Evolutionary conservation across 2,888 invertebrate genomes (phyloP).

Genomic region (Trimorus sp.): DNA sequence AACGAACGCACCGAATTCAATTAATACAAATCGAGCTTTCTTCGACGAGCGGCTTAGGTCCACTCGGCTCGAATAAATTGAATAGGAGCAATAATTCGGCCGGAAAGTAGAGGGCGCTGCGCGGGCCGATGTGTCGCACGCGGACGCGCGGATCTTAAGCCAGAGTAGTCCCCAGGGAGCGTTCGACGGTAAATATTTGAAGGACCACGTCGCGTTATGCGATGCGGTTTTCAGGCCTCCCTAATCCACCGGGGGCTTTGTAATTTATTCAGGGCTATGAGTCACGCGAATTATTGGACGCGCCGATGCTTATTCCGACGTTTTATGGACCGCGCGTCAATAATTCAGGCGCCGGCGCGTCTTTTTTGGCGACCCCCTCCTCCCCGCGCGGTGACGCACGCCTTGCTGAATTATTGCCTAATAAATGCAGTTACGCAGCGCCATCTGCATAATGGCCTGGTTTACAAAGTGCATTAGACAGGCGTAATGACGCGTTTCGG

Average conservation of each 20-base stretch:
- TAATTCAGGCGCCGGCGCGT: slow-evolving; percentile 41
- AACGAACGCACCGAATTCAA: too few relatives aligned
- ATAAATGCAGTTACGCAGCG: slow-evolving; percentile 52
- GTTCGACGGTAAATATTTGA: slow-evolving; percentile 77
- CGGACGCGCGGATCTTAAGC: slow-evolving; percentile 27
- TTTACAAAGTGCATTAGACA: slow-evolving; percentile 52
- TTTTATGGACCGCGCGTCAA: slow-evolving; percentile 62
- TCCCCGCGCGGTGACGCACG: slow-evolving; percentile 27
- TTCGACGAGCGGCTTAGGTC: too few relatives aligned
- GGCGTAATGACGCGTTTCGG: slow-evolving; percentile 51
- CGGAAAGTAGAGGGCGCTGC: slow-evolving; percentile 5
- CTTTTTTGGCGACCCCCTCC: slow-evolving; percentile 20
- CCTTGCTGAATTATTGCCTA: slow-evolving; percentile 51
- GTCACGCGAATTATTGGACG: slow-evolving; percentile 62
- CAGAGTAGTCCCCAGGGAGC: slow-evolving; percentile 48
- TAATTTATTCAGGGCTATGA: slow-evolving; percentile 72
- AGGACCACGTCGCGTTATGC: slow-evolving; percentile 69
- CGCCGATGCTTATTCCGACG: slow-evolving; percentile 64
- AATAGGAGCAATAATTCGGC: slow-evolving; percentile 50
- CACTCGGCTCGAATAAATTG: slow-evolving; percentile 9
- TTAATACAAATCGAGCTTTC: too few relatives aligned
- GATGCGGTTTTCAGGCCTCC: slow-evolving; percentile 72
- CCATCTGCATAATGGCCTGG: slow-evolving; percentile 52
- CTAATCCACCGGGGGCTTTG: slow-evolving; percentile 67
- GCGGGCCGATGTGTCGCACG: slow-evolving; percentile 36